Conservation (phyloP, 2,113 vertebrate species). For the Neogobius melanostomus region DNA sequence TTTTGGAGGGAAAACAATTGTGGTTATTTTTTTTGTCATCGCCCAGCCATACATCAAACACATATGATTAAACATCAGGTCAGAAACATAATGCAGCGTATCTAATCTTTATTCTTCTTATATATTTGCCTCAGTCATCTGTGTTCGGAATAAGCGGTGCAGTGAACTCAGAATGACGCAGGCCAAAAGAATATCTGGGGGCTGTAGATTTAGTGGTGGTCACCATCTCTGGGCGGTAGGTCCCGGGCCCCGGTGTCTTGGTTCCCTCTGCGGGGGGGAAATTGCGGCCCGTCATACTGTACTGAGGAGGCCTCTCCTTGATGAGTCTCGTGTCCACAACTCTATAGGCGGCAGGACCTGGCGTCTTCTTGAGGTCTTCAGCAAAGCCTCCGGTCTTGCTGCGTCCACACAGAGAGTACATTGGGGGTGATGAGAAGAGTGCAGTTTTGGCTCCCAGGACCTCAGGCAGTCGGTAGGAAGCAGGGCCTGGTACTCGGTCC, state of each 20-base stretch:
- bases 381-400: slow-evolving; percentile 74
- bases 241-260: slow-evolving; percentile 82
- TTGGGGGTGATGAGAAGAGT: slow-evolving; percentile 69
- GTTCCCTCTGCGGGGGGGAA: slow-evolving; percentile 67
- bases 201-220: slow-evolving; percentile 57
- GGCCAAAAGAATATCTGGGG: slow-evolving; percentile 82
- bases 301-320: slow-evolving; percentile 79
- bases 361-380: slow-evolving; percentile 83
- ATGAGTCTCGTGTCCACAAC: slow-evolving; percentile 76
- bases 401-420: slow-evolving; percentile 79
- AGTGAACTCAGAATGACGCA: slow-evolving; percentile 83
- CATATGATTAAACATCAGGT: too few relatives aligned
- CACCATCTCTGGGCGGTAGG: slow-evolving; percentile 76
- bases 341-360: slow-evolving; percentile 83
- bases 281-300: slow-evolving; percentile 81
- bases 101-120: too few relatives aligned
- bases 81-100: too few relatives aligned
- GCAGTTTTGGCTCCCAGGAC: slow-evolving; percentile 77
- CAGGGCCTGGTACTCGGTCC: slow-evolving; percentile 82
- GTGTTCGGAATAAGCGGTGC: slow-evolving; percentile 57
- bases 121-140: too few relatives aligned
- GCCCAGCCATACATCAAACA: too few relatives aligned
- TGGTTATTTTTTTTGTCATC: too few relatives aligned
- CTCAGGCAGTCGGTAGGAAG: slow-evolving; percentile 80
- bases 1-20: too few relatives aligned